Evolutionary conservation across 2,113 vertebrate species (phyloP).

Genomic region (Ageneiosus marmoratus): DNA sequence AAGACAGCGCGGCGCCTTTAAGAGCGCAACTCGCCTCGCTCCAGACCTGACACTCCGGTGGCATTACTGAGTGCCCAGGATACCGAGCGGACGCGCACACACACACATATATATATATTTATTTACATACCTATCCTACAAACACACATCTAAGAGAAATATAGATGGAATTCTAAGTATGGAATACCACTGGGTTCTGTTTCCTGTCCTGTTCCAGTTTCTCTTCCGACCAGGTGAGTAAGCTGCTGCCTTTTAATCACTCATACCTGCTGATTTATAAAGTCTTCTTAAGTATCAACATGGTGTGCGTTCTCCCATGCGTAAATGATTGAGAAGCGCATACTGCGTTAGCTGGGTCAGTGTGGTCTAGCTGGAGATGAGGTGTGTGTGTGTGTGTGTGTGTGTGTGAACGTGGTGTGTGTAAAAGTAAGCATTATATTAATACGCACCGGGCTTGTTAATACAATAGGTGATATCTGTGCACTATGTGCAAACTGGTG

Average conservation of each 20-base stretch:
- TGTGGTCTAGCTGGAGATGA: not conserved
- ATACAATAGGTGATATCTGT: too few species aligned
- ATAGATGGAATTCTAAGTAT: conserved; percentile 77
- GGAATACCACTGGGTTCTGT: conserved; percentile 75
- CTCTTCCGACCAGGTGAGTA: conserved; percentile 73
- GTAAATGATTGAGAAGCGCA: not conserved
- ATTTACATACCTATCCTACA: conserved; percentile 7
- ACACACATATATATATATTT: conserved; percentile 32
- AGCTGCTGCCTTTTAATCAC: conserved; percentile 30
- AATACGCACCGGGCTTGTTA: not conserved
- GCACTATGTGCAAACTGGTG: not conserved
- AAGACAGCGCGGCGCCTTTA: conserved; percentile 53
- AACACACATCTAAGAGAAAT: too few species aligned
- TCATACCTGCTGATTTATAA: not conserved
- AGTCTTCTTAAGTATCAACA: too few species aligned
- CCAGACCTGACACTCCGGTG: conserved; percentile 46
- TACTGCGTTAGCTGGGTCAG: not conserved
- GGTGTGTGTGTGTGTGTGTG: not conserved
- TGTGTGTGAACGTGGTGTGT: not conserved
- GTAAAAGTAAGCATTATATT: not conserved
- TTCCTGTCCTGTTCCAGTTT: conserved; percentile 68
- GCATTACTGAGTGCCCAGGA: conserved; percentile 34
- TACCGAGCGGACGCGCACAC: conserved; percentile 39
- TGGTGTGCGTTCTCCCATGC: not conserved
- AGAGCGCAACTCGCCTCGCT: conserved; percentile 32